Evolutionary conservation across 2,113 vertebrate genomes (phyloP), one percentile per base, ranked within the genome.

Genomic region (Xiphophorus maculatus): DNA sequence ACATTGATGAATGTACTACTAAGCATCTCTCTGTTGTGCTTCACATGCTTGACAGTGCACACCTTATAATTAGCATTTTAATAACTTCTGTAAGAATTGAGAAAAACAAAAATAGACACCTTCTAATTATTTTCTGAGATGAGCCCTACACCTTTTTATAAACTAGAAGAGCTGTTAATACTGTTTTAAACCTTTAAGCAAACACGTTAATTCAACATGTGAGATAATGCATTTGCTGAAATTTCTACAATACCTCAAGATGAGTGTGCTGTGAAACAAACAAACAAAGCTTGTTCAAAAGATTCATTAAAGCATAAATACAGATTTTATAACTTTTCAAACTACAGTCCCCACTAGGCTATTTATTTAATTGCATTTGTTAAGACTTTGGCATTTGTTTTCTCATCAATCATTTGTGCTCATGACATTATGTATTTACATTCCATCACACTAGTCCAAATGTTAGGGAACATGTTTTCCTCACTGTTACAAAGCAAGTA

Each of bases 21-120:
- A 90, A 86, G 85, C 83, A 91, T 80, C 70, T 79, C 85, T 93
- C 93, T 94, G 72, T 93, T 93, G 73, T 90, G 80, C 85, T 77
- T 17, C 44, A 15, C 44, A 48, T 48, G 44, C 44, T 48, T 48
- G 44, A 48, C 15, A 48, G 48, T 90, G 88, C 93, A 88, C 83
- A 82, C 80, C 84, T 87, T 75, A 63, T 74, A 75, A 95, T 91
- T 90, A 93, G 48, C 19, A 22, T 51, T 77, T 80, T 93, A 94
- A 94, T 94, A 91, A 91, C 84, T 92, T 93, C 78, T 93, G 22
- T 90, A 73, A 81, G 75, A 87, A 83, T 79, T 85, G 63, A 84
- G 86, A 81, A 80, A 64, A 86, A 79, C 60, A 77, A 80, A 82
- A 84, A 79, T 71, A 83, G 71, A 69, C 83, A 75, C 61, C 30